Evolutionary conservation across 2,888 invertebrate genomes (phyloP), one percentile per base, ranked within the genome.

Genomic region (Gandaritis pyraliata): DNA sequence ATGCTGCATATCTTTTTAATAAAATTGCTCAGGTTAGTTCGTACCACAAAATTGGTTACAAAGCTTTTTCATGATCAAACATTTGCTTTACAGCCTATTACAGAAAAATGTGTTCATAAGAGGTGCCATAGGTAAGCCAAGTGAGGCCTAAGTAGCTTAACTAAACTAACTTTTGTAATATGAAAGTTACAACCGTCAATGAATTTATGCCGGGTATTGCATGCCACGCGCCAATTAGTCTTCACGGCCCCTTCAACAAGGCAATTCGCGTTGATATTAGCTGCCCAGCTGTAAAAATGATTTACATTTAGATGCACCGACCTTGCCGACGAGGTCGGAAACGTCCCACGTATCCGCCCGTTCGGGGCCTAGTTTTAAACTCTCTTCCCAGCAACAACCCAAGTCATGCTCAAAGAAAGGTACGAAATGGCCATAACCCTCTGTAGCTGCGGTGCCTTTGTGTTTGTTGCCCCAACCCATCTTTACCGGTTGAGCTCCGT

Each of bases 1-100:
- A 41, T 6, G 30, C 43, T 39, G 30, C 15, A 36, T 11, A 51
- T 45, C 6, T 45, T 58, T 47, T 46, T 39, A 52, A 18, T 47
- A 59, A 53, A 13, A 38, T 39, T 58, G 16, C 3, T 29, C 30
- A 15, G 36, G 15, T 46, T 39, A 39, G 11, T 38, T 58, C 29
- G 2, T 10, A 41, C 56, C 30, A 13, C 50, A 57, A 43, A 51
- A 46, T 38, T 38, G 16, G 46, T 50, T 12, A n/a, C 16, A 50
- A 16, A 71, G 66, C 53, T 61, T 72, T 73, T 74, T 73, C 66
- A 70, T 71, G 70, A 64, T 68, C 49, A 61, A 69, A 64, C 65
- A 70, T 70, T 70, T 46, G 23, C 58, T 50, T 38, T 61, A 51
- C 64, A 33, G 50, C 41, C 64, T 59, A 60, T 71, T 66, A 57